phyloP scores from a whole-genome alignment of 2,113 vertebrate genomes.

The Podilymbus podiceps region DNA sequence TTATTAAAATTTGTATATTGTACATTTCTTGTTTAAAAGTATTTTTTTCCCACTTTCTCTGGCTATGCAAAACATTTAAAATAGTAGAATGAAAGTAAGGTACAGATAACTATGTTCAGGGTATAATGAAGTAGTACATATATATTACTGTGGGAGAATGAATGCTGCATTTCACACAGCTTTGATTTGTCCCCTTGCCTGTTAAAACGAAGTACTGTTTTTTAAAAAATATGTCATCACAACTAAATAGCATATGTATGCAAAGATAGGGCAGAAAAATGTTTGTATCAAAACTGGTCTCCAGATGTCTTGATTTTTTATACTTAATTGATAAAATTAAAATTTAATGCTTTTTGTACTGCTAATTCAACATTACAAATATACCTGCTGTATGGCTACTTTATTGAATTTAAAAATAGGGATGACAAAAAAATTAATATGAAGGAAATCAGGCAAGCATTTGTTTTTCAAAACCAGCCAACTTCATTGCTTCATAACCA shows the following conservation, averaged over 20 bases:
- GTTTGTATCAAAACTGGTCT: not conserved
- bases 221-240: not conserved
- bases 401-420: not conserved
- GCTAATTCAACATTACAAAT: not conserved
- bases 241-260: not conserved
- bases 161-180: not conserved
- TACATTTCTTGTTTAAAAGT: not conserved
- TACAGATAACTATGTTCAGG: not conserved
- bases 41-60: not conserved
- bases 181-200: not conserved
- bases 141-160: not conserved
- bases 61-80: not conserved
- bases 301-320: not conserved
- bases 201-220: not conserved
- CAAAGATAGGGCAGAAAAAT: not conserved
- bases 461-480: slow-evolving; percentile 14
- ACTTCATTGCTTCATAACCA: slow-evolving; percentile 6
- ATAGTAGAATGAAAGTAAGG: not conserved
- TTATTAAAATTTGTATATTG: not conserved
- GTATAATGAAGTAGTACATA: not conserved
- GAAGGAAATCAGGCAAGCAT: not conserved
- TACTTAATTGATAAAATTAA: not conserved
- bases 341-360: not conserved
- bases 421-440: not conserved
- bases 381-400: not conserved